phyloP scores from a whole-genome alignment of 1,140 invertebrate genomes.

The Drosophila takahashii region DNA sequence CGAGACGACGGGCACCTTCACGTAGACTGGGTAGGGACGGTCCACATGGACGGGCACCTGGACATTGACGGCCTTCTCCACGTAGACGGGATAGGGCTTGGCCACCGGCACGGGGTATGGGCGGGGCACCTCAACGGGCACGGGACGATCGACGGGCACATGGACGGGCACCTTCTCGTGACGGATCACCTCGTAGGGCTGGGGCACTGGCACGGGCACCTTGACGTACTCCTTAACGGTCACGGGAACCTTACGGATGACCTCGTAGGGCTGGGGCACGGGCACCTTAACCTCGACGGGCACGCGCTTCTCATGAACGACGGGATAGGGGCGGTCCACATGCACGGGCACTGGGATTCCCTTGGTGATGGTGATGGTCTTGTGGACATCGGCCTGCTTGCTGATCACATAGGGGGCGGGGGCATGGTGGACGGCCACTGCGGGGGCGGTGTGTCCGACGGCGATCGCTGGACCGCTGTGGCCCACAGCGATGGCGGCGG shows the following conservation, averaged over 20 bases:
- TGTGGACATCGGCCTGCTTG: constrained; percentile 87
- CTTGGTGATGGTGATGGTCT: constrained; percentile 90
- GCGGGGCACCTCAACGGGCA: constrained; percentile 89
- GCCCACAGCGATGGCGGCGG: constrained; percentile 59
- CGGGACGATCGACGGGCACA: constrained; percentile 87
- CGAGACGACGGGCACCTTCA: constrained; percentile 86
- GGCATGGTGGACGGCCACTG: constrained; percentile 57
- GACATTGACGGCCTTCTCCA: constrained; percentile 88
- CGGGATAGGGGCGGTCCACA: constrained; percentile 87
- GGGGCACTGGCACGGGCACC: constrained; percentile 88
- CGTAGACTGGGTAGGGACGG: constrained; percentile 86
- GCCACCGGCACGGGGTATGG: constrained; percentile 91
- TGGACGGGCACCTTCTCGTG: constrained; percentile 88
- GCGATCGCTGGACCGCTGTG: constrained; percentile 56
- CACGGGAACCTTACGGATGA: constrained; percentile 88
- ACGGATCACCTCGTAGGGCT: constrained; percentile 90
- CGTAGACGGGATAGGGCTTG: constrained; percentile 89
- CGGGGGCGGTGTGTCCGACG: constrained; percentile 47
- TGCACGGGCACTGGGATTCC: constrained; percentile 88
- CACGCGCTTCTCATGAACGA: constrained; percentile 88
- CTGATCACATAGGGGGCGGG: constrained; percentile 84
- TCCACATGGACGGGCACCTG: constrained; percentile 87
- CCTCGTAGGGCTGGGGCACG: constrained; percentile 88
- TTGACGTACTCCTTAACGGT: constrained; percentile 89
- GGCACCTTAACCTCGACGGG: constrained; percentile 88